Evolutionary conservation across 1,140 invertebrate genomes (phyloP).

Genomic region (Argopecten irradians): DNA sequence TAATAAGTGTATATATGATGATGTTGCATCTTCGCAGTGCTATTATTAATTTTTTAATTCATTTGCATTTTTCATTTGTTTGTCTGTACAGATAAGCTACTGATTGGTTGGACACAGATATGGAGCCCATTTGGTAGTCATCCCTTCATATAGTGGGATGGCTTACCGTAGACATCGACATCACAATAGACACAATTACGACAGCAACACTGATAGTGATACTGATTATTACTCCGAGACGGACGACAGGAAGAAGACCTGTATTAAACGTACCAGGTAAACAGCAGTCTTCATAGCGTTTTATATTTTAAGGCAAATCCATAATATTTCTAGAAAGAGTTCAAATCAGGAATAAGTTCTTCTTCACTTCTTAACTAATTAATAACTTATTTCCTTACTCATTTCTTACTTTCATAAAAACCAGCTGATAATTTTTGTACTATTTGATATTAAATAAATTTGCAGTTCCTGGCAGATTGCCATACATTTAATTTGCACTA

Average conservation of each 20-base stretch:
- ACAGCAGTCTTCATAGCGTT: too few relatives aligned
- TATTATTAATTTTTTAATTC: neutral
- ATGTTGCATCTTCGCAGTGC: neutral
- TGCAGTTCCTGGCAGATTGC: neutral
- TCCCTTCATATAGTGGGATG: slow-evolving; percentile 44
- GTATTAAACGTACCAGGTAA: slow-evolving; percentile 76
- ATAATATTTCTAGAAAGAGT: too few relatives aligned
- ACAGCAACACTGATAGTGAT: slow-evolving; percentile 74
- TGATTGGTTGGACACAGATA: slow-evolving; percentile 21
- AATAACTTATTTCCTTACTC: too few relatives aligned
- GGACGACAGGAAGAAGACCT: slow-evolving; percentile 74
- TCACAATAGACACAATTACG: slow-evolving; percentile 58
- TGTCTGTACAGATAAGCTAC: slow-evolving; percentile 49
- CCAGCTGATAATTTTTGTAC: neutral
- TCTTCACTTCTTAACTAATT: too few relatives aligned
- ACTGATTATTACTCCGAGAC: slow-evolving; percentile 75
- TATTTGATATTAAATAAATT: neutral
- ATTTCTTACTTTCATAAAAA: neutral
- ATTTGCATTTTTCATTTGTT: neutral
- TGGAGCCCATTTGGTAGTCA: slow-evolving; percentile 24
- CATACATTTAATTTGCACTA: neutral
- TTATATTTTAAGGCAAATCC: too few relatives aligned
- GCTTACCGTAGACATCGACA: slow-evolving; percentile 49
- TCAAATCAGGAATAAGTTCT: too few relatives aligned
- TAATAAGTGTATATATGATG: neutral